Percentiles rank a stretch among this genome's conserved stretches.
phyloP scores from a whole-genome alignment of 1,140 invertebrate species.

The Zaprionus davidi region DNA sequence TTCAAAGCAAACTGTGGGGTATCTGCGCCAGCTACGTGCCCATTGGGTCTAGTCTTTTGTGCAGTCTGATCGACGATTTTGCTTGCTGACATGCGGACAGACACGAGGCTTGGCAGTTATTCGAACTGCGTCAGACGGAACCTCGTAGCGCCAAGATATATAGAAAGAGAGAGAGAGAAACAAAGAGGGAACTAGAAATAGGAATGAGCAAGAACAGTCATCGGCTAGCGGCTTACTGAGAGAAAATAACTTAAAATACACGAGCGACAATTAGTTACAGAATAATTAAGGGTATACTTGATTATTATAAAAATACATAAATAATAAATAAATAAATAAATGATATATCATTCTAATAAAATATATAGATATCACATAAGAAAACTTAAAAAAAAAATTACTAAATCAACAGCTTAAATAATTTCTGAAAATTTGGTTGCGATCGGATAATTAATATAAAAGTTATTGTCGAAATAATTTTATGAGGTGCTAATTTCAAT shows the following conservation, averaged over 20 bases:
- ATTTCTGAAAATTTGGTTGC: no score
- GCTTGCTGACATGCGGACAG: constrained; percentile 19
- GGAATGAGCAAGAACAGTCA: not conserved
- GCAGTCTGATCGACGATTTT: constrained; percentile 4
- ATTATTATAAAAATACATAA: no score
- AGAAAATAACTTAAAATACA: not conserved
- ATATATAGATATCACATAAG: no score
- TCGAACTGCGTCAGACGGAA: constrained; percentile 29
- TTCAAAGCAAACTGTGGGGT: constrained; percentile 27
- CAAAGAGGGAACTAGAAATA: not conserved
- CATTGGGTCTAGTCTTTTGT: not conserved
- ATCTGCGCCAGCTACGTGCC: constrained; percentile 38
- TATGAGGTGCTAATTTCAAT: no score
- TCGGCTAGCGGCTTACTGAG: not conserved
- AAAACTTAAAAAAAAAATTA: no score
- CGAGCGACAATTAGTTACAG: not conserved
- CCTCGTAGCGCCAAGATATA: not conserved
- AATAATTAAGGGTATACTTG: not conserved
- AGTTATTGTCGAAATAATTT: no score
- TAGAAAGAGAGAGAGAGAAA: not conserved
- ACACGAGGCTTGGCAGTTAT: constrained; percentile 17
- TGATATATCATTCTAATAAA: no score
- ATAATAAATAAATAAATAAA: no score
- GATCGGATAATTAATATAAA: no score
- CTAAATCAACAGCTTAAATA: no score